phyloP scores from a whole-genome alignment of 2,797 vertebrate species.

The Syndactyla subalaris region DNA sequence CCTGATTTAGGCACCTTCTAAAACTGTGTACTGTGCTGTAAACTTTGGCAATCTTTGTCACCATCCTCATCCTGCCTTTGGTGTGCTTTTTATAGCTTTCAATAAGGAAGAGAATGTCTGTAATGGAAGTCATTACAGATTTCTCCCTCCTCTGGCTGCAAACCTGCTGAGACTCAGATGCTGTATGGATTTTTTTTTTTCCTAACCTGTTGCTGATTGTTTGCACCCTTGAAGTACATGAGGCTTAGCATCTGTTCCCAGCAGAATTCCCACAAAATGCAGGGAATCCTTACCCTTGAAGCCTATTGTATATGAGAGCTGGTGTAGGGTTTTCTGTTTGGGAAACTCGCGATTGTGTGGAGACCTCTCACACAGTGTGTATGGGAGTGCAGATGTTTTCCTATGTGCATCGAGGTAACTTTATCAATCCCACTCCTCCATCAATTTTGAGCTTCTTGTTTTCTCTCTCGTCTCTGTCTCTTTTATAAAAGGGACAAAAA shows the following conservation, averaged over 20 bases:
- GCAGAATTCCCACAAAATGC: background rate
- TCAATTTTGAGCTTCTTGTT: background rate
- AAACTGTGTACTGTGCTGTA: background rate
- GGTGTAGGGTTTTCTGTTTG: background rate
- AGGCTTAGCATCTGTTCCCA: background rate
- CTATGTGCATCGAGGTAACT: background rate
- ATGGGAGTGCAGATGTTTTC: background rate
- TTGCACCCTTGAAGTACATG: background rate
- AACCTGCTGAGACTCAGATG: background rate
- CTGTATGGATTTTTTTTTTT: background rate
- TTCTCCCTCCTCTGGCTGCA: background rate
- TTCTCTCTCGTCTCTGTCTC: background rate
- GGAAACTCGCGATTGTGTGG: accelerated
- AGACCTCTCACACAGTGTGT: background rate
- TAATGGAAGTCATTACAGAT: background rate
- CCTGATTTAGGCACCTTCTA: background rate
- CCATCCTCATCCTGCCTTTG: background rate
- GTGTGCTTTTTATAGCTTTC: background rate
- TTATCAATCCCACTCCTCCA: background rate
- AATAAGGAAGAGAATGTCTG: background rate
- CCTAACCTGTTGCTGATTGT: background rate
- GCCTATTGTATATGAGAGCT: background rate
- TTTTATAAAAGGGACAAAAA: background rate
- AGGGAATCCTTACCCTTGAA: background rate
- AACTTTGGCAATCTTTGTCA: background rate